Evolutionary conservation across 1,140 invertebrate genomes (phyloP).

Genomic region (Zaprionus gabonicus): DNA sequence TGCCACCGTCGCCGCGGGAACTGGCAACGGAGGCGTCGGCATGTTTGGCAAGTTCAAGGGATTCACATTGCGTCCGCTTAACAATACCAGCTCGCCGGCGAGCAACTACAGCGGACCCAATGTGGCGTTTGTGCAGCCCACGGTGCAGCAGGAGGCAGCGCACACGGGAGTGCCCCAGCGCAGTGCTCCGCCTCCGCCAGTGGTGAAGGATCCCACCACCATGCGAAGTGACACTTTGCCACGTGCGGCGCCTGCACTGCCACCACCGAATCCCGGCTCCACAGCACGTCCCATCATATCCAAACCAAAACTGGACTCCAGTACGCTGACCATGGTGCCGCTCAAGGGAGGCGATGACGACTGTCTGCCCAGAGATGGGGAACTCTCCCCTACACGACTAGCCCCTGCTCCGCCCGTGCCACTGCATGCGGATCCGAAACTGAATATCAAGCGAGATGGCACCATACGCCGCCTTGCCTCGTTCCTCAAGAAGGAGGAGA

Average conservation of each 20-base stretch:
- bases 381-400: conserved; percentile 83
- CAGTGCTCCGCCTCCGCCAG: conserved; percentile 75
- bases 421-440: conserved; percentile 82
- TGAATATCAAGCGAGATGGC: conserved; percentile 85
- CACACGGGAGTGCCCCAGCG: conserved; percentile 61
- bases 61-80: conserved; percentile 90
- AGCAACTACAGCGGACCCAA: conserved; percentile 77
- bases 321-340: conserved; percentile 90
- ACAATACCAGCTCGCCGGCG: conserved; percentile 63
- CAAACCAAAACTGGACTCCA: conserved; percentile 91
- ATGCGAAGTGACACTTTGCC: conserved; percentile 46
- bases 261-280: conserved; percentile 85
- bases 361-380: conserved; percentile 69
- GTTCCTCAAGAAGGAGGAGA: conserved; percentile 89
- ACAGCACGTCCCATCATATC: conserved; percentile 90
- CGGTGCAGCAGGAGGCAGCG: conserved; percentile 64
- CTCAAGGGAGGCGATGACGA: conserved; percentile 87
- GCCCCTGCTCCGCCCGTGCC: conserved; percentile 77
- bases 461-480: conserved; percentile 91
- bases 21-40: conserved; percentile 36
- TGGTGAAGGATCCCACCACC: conserved; percentile 15
- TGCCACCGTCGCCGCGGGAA: conserved; percentile 85
- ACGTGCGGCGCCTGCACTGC: conserved; percentile 85
- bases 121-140: conserved; percentile 83
- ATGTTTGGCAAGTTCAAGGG: conserved; percentile 94